Base-by-base conservation (phyloP, 1,140 invertebrate genomes). In the Pseudoatta argentina region DNA sequence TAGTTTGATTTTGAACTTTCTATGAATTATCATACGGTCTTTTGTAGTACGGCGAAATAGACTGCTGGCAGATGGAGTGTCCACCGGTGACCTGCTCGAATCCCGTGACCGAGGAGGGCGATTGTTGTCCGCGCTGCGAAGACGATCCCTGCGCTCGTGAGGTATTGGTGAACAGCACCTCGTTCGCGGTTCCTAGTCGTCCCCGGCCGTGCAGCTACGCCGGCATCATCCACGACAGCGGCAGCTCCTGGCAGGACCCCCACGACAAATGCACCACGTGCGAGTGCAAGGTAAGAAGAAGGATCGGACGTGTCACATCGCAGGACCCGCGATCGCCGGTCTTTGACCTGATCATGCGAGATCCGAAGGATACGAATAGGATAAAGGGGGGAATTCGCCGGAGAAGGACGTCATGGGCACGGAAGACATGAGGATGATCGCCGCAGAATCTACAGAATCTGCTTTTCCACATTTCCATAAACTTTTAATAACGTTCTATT, bases 31-130 rank as follows among this genome's bases (percentile, higher is more conserved):
- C 72, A 7, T 21, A 63, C 6, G 51, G 51, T 73, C 24, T 44
- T n/a, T 92, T 95, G n/a, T 94, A 98, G 97, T 96, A 97, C 92
- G 98, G 98, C 63, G 98, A 99, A 95, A 96, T 98, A 85, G 98
- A 98, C 95, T 99, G 98, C 93, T 98, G 98, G 98, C 97, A 97
- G 90, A 96, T 98, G 93, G 97, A 98, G 92, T 98, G 98, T 95
- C 98, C 98, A 85, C 96, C 96, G 27, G 94, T 97, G 48, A 95
- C 96, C 24, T 98, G 98, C 95, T 93, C 96, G 87, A 96, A 97
- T 91, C 96, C 97, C 53, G 94, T 98, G 76, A 96, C 95, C 72
- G 94, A 95, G 21, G 95, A 96, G 21, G 96, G 96, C 14, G 97
- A 97, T 92, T 97, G 97, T 94, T 97, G 97, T 94, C 96, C 96